These are phyloP conservation scores for Cuculus canorus DNA, from an alignment of 2,797 vertebrate species.

Conservation along the genomic window DNA sequence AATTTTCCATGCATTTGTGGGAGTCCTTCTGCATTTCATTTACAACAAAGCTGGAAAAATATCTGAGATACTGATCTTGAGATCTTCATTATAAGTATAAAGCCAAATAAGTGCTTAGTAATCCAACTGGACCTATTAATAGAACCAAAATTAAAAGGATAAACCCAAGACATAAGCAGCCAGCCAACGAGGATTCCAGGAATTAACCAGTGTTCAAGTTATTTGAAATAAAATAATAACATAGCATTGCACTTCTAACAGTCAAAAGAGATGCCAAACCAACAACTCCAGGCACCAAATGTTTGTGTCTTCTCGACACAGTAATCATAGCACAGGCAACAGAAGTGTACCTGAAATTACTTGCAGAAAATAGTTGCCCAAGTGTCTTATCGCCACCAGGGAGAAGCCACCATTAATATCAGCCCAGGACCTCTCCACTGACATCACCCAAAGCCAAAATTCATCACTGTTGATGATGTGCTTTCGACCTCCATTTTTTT, in stretches of 20 bases:
- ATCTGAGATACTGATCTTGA: not conserved
- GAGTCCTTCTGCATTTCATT: not conserved
- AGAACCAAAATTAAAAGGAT: slow-evolving; percentile 31
- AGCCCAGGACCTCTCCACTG: not conserved
- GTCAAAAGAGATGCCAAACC: slow-evolving; percentile 5
- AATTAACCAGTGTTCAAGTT: not conserved
- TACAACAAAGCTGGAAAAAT: not conserved
- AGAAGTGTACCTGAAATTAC: not conserved
- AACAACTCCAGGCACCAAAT: not conserved
- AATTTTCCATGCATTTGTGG: not conserved
- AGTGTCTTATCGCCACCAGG: not conserved
- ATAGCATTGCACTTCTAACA: not conserved
- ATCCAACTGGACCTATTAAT: not conserved
- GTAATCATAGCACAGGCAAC: not conserved
- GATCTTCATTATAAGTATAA: not conserved
- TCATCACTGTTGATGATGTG: not conserved
- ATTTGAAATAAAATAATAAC: not conserved
- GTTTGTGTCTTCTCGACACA: not conserved
- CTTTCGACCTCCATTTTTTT: not conserved
- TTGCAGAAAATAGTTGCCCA: not conserved
- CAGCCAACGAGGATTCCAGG: not conserved
- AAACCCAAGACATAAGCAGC: not conserved
- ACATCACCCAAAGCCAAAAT: not conserved
- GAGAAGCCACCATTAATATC: not conserved
- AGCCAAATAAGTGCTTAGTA: not conserved